These are phyloP conservation scores for Eretmochelys imbricata DNA, from an alignment of 2,113 vertebrate species.

Conservation along the genomic window DNA sequence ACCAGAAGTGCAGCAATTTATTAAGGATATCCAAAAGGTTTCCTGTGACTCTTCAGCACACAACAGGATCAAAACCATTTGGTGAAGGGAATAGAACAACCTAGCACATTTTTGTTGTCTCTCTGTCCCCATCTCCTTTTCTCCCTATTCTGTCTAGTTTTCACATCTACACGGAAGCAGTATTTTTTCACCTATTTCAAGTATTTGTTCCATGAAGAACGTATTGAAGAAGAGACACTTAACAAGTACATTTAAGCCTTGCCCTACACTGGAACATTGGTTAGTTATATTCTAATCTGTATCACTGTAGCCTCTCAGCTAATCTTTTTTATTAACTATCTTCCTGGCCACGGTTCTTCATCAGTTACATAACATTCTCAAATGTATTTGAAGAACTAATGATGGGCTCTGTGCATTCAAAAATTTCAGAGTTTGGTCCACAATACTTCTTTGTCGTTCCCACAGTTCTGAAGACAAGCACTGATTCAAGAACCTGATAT, in stretches of 20 bases:
- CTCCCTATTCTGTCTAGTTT: neutral
- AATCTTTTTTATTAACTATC: constrained; percentile 12
- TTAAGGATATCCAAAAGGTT: neutral
- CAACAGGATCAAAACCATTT: neutral
- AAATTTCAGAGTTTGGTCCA: neutral
- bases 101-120: neutral
- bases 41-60: neutral
- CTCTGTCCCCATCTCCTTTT: neutral
- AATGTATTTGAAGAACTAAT: neutral
- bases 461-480: neutral
- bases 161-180: neutral
- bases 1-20: neutral
- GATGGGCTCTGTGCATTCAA: neutral
- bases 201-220: neutral
- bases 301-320: neutral
- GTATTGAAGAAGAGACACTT: neutral
- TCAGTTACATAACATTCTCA: neutral
- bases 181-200: neutral
- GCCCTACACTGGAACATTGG: neutral
- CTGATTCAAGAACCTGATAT: neutral
- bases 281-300: constrained; percentile 18
- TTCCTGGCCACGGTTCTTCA: neutral
- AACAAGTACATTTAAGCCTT: neutral
- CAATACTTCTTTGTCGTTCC: neutral
- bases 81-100: neutral